Evolutionary conservation across 2,113 vertebrate species (phyloP), one percentile per base, ranked within the genome.

Genomic region (Strix uralensis): DNA sequence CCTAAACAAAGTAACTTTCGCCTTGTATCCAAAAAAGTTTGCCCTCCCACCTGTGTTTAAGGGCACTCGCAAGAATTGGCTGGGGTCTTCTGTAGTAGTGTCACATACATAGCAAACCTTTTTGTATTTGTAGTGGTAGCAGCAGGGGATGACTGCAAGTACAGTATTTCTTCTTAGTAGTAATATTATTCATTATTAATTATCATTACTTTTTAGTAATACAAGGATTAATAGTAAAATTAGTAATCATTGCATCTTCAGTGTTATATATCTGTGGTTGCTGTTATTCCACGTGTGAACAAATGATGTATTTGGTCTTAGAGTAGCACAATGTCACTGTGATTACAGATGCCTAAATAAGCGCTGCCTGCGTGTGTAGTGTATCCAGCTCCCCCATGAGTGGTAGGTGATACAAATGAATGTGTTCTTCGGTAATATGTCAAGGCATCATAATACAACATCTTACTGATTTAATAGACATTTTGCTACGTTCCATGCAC

Each of bases 331-430:
- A 1, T 12, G 65, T 20, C 73, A n/a, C 87, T 59, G 57, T 47
- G 49, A n/a, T 54, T 63, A 19, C 12, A 57, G 70, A 47, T 59
- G 44, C 54, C 65, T 58, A 23, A 83, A 40, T 16, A 15, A 4
- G 1, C 0, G 0, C 58, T 25, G 6, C 0, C 1, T 5, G 1
- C 21, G 18, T 1, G 14, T 71, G 49, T 26, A 46, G 55, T 32
- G 71, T 77, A 94, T 72, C 82, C 92, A 81, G 84, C 92, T 88
- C 62, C 72, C 40, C 26, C 58, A 29, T 13, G 67, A 59, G 86
- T 5, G 44, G 1, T 4, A 49, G 49, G 62, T 22, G 69, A 44
- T 59, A 58, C 46, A 73, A 15, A 55, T 1, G 3, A 15, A 2
- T 9, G 10, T 54, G 21, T 42, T 92, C 72, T 51, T 75, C 62